These are phyloP conservation scores for Acipenser transmontanus DNA, from an alignment of 2,797 vertebrate genomes.

Conservation along the genomic window DNA sequence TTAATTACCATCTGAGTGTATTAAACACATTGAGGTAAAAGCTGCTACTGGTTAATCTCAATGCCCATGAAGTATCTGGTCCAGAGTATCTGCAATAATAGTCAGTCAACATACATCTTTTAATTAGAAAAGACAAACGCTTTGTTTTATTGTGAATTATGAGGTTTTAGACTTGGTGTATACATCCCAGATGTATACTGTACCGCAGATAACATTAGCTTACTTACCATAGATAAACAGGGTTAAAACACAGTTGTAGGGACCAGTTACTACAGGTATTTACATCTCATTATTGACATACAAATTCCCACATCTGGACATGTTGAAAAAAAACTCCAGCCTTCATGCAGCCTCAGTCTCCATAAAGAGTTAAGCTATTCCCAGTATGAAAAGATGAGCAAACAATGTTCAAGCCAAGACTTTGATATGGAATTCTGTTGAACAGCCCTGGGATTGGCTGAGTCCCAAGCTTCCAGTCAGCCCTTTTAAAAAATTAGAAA, in stretches of 20 bases:
- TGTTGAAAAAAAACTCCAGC: not conserved
- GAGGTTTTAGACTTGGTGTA: no score
- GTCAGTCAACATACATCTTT: no score
- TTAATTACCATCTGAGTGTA: no score
- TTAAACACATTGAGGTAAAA: no score
- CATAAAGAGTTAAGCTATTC: not conserved
- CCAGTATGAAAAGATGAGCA: not conserved
- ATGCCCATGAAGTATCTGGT: no score
- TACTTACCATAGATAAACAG: constrained; percentile 7
- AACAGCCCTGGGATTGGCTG: not conserved
- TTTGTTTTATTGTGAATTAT: no score
- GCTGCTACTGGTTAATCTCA: no score
- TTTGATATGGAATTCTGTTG: not conserved
- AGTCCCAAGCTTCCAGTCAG: not conserved
- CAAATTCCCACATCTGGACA: constrained; percentile 6
- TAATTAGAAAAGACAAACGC: no score
- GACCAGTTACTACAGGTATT: constrained; percentile 11
- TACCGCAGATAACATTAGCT: constrained; percentile 9
- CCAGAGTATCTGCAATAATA: no score
- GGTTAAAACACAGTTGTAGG: constrained; percentile 7
- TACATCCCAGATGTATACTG: constrained; percentile 1
- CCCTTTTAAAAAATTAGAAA: not conserved
- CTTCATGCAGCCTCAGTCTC: not conserved
- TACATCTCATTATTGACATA: constrained; percentile 18
- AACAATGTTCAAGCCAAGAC: not conserved